Conservation (phyloP, 2,888 invertebrate species). For the Stenodera caucasica region DNA sequence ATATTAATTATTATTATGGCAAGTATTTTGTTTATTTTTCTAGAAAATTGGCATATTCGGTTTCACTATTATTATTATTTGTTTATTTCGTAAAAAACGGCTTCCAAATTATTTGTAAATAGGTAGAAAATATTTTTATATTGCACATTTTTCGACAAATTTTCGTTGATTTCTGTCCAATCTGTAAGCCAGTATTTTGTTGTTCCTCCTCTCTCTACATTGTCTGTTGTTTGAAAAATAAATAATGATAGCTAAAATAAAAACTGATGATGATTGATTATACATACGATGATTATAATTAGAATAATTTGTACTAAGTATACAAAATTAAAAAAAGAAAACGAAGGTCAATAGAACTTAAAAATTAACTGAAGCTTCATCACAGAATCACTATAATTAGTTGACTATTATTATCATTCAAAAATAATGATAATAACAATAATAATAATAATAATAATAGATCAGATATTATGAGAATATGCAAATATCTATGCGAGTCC, state of each 20-base stretch:
- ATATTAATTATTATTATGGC: background rate
- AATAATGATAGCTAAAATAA: background rate
- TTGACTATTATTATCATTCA: constrained; percentile 25
- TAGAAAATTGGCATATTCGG: background rate
- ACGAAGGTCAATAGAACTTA: constrained; percentile 31
- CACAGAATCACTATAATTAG: constrained; percentile 47
- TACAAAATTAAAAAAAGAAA: constrained; percentile 30
- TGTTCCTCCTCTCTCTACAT: background rate
- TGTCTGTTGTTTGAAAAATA: background rate
- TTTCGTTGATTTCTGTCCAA: background rate
- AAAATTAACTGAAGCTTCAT: constrained; percentile 39
- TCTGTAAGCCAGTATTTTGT: background rate
- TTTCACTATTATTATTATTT: background rate
- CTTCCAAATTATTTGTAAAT: no score
- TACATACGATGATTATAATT: constrained; percentile 2
- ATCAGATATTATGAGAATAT: constrained; percentile 44
- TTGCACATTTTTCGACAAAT: background rate
- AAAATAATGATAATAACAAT: background rate
- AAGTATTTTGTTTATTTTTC: background rate
- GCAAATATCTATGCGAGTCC: constrained; percentile 44
- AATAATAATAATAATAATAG: background rate
- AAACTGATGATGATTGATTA: constrained; percentile 8
- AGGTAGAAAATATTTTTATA: background rate
- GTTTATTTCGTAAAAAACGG: background rate
- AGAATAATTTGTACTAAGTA: constrained; percentile 29